Base-by-base conservation (phyloP, 2,888 invertebrate genomes). In the Napeogenes inachia region DNA sequence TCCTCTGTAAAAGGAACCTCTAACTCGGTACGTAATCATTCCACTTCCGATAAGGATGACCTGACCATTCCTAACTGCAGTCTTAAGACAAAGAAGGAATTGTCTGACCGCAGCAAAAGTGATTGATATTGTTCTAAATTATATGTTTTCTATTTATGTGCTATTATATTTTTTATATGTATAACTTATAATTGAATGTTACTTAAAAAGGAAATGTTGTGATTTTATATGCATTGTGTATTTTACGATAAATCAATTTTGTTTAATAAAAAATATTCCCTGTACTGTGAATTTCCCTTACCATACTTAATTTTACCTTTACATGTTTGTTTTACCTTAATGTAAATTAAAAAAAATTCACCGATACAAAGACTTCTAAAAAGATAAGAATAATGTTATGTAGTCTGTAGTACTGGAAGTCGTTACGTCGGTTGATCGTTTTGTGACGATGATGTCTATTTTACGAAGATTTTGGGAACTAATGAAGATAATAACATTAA, bases 1-100 rank as follows among this genome's bases (percentile, higher is more conserved):
- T 92, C 92, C 0, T 92, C 92, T 0, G 92, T 92, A 0, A 92
- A 89, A 76, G 83, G 83, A 50, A 87, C 87, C 56, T 87, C 89
- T 13, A 85, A 84, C 72, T 89, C 87, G 58, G 75, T 82, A 61
- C 82, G 82, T 65, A 85, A 87, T 71, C 81, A 87, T 79, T 90
- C 91, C 76, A 85, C 85, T 54, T 85, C 88, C 61, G 91, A 90
- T 61, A 89, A 86, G 71, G 89, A 91, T 71, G 88, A 88, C 61
- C 76, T 91, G 62, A 88, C 87, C 75, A 84, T 91, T 81, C 91
- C 91, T 62, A 87, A 87, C 71, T 85, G 81, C 70, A 91, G 86
- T 72, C 80, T 91, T 62, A 85, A 81, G 73, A 75, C 81, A 61
- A 86, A 80, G 71, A 89, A 82, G 73, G 75, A 70, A 64, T 71